Percentiles rank a stretch among this genome's conserved stretches.
phyloP scores from a whole-genome alignment of 2,113 vertebrate genomes.

The Trichomycterus rosablanca region DNA sequence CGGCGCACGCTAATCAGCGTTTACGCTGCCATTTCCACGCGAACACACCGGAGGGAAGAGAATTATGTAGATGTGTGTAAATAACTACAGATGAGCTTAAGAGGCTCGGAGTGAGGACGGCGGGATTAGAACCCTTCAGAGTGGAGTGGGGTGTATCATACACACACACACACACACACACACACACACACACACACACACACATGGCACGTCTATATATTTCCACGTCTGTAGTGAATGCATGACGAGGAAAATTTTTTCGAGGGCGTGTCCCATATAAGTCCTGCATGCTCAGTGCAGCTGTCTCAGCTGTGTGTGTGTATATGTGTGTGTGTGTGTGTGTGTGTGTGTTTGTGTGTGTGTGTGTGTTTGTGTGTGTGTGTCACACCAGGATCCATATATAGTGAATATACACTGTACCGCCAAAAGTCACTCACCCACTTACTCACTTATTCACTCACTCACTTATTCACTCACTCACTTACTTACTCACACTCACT shows the following conservation, averaged over 20 bases:
- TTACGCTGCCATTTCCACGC: constrained; percentile 50
- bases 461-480: too few species aligned
- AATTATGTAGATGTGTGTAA: constrained; percentile 72
- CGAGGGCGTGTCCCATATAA: too few species aligned
- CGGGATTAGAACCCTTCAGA: constrained; percentile 59
- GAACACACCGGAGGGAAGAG: constrained; percentile 63
- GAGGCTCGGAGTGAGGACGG: constrained; percentile 52
- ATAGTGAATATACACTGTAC: too few species aligned
- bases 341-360: constrained; percentile 10
- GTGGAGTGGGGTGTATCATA: constrained; percentile 52
- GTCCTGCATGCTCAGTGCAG: constrained; percentile 23
- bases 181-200: constrained; percentile 22
- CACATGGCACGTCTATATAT: neutral
- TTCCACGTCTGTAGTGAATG: constrained; percentile 7
- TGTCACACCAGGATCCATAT: too few species aligned
- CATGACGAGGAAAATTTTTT: too few species aligned
- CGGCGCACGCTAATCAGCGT: constrained; percentile 46
- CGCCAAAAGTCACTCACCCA: too few species aligned
- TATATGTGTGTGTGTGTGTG: constrained; percentile 19
- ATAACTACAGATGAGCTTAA: constrained; percentile 57
- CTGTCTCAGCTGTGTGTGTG: neutral
- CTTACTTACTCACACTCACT: too few species aligned
- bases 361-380: too few species aligned
- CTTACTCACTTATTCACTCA: too few species aligned
- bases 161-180: neutral